Base-by-base conservation (phyloP, 2,113 vertebrate genomes). In the Carassius carassius region DNA sequence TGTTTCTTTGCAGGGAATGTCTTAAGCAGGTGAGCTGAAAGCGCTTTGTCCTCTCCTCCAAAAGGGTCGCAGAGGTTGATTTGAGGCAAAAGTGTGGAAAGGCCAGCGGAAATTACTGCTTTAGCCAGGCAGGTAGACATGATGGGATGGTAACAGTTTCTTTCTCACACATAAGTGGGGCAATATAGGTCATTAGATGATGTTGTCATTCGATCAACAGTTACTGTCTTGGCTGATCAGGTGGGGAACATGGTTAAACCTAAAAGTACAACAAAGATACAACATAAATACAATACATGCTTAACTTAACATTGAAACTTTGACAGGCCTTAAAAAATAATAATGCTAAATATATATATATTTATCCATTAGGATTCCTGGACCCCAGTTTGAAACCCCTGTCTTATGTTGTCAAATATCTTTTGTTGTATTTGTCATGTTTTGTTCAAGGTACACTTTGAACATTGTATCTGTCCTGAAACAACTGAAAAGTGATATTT, bases 11-110 rank as follows among this genome's bases (percentile, higher is more conserved):
- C 79, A 91, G 72, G 73, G 51, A 85, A 49, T 85, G 58, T 80
- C 32, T 65, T 85, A 81, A 90, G 87, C 87, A 88, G 87, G 88
- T 89, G 70, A 91, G 77, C 37, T 63, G 78, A 87, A 83, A 54
- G 76, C 6, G 80, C 85, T 89, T 89, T 85, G 84, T 83, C 35
- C 7, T 90, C 83, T 90, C 87, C 84, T 85, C 32, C 73, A 23
- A 54, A 49, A 23, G 86, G 78, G 90, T 86, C 54, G 76, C 88
- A 65, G 65, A 72, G 79, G 70, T 73, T 84, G 56, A 86, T 89
- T 92, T 85, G 81, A 16, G 58, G 85, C 63, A 29, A 80, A 41
- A 82, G 76, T 84, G 84, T 79, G 62, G 58, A 89, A 83, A 90
- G 84, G 21, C 37, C 76, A 80, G 74, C 72, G 85, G 87, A 86